Percentiles rank a stretch among this genome's conserved stretches.
Conservation (phyloP, 2,113 vertebrate genomes). For the Nicator chloris region DNA sequence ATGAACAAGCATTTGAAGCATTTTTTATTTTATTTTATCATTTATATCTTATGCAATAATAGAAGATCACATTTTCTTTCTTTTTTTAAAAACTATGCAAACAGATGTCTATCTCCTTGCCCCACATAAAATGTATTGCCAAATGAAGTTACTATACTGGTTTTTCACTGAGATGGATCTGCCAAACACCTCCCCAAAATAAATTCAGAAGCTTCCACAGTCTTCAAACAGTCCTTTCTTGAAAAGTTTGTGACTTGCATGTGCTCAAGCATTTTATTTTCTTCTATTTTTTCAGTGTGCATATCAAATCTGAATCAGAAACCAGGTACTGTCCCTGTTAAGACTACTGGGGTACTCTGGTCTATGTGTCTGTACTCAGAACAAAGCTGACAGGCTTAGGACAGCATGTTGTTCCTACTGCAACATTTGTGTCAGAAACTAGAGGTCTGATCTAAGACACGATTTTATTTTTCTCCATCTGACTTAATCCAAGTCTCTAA, state of each 20-base stretch:
- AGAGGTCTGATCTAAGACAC: neutral
- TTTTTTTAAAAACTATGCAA: neutral
- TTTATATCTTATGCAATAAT: neutral
- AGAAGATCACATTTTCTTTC: neutral
- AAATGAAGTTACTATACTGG: neutral
- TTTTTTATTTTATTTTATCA: neutral
- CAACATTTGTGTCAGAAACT: neutral
- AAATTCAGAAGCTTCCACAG: neutral
- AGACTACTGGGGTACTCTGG: neutral
- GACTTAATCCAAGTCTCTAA: neutral
- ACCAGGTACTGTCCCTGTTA: neutral
- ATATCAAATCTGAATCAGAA: neutral
- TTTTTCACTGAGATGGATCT: neutral
- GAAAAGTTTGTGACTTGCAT: neutral
- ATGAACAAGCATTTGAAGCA: neutral
- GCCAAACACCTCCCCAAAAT: neutral
- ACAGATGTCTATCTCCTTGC: neutral
- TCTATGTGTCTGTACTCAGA: neutral
- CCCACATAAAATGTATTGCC: neutral
- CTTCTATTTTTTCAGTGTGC: neutral
- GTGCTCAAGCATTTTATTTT: neutral
- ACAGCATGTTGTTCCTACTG: neutral
- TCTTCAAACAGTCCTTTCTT: neutral
- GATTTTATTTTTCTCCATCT: neutral
- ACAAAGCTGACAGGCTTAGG: neutral